Evolutionary conservation across 2,797 vertebrate genomes (phyloP).

Genomic region (Lepilemur ruficaudatus): DNA sequence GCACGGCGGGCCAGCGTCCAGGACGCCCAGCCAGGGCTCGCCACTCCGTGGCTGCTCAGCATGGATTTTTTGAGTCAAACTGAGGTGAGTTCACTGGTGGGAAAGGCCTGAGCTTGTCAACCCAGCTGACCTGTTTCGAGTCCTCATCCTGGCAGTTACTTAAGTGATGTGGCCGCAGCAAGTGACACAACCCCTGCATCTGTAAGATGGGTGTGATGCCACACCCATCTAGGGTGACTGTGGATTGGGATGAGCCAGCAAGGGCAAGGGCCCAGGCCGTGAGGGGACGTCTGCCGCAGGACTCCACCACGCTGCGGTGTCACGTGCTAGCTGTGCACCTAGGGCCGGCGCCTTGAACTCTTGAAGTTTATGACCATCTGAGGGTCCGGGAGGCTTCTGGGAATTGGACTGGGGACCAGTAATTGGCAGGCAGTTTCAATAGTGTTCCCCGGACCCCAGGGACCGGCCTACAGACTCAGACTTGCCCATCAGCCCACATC

Average conservation of each 20-base stretch:
- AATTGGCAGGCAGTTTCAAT: background rate
- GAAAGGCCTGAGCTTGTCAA: background rate
- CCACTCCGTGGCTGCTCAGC: rapidly evolving
- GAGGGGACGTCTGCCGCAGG: background rate
- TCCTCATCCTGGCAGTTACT: background rate
- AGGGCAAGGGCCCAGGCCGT: background rate
- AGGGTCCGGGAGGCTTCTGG: no score
- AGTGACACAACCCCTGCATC: rapidly evolving
- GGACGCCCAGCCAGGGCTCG: background rate
- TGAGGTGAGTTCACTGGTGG: background rate
- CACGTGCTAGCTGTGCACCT: background rate
- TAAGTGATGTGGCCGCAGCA: background rate
- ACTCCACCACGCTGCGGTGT: background rate
- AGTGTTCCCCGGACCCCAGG: background rate
- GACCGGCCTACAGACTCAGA: background rate
- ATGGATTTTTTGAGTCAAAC: rapidly evolving
- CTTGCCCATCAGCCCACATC: background rate
- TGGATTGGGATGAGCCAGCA: background rate
- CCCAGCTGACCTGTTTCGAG: background rate
- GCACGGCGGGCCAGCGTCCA: background rate
- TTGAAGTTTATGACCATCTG: background rate
- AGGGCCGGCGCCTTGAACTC: background rate
- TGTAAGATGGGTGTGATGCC: rapidly evolving
- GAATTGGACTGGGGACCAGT: background rate
- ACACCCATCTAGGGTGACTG: background rate